Conservation (phyloP, 2,888 invertebrate genomes). For the Zygogramma bicolorata region DNA sequence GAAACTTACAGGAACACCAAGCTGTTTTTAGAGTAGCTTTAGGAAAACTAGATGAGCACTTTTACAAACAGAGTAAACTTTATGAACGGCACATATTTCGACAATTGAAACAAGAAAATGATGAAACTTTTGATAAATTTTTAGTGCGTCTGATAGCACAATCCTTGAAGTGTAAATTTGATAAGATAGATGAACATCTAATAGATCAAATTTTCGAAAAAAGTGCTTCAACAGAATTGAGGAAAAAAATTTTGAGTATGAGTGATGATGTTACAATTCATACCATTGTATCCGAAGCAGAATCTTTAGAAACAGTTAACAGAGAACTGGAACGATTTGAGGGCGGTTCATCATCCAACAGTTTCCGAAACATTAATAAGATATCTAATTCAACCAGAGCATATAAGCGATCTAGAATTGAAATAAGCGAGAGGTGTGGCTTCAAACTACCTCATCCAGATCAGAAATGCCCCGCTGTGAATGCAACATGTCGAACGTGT, state of each 20-base stretch:
- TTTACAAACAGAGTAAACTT: too few relatives aligned
- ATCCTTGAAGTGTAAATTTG: too few relatives aligned
- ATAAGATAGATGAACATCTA: slow-evolving; percentile 47
- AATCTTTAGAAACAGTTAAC: slow-evolving; percentile 38
- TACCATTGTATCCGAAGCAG: slow-evolving; percentile 38
- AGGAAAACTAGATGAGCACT: too few relatives aligned
- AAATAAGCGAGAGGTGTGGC: neutral
- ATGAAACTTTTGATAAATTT: too few relatives aligned
- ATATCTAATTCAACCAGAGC: neutral
- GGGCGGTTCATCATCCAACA: neutral
- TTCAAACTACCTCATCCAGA: neutral
- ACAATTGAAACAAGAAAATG: too few relatives aligned
- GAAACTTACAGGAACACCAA: too few relatives aligned
- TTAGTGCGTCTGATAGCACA: too few relatives aligned
- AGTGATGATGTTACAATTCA: slow-evolving; percentile 38
- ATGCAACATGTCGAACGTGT: neutral
- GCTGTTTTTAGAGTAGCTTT: too few relatives aligned
- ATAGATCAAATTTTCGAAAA: slow-evolving; percentile 52
- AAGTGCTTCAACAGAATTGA: slow-evolving; percentile 44
- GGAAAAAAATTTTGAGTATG: slow-evolving; percentile 39
- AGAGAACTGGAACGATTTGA: slow-evolving; percentile 32
- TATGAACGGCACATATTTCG: too few relatives aligned
- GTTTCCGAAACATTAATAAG: neutral
- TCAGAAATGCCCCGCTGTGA: neutral
- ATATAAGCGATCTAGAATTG: neutral